Conservation (phyloP, 2,888 invertebrate species). For the Mythimna loreyi region DNA sequence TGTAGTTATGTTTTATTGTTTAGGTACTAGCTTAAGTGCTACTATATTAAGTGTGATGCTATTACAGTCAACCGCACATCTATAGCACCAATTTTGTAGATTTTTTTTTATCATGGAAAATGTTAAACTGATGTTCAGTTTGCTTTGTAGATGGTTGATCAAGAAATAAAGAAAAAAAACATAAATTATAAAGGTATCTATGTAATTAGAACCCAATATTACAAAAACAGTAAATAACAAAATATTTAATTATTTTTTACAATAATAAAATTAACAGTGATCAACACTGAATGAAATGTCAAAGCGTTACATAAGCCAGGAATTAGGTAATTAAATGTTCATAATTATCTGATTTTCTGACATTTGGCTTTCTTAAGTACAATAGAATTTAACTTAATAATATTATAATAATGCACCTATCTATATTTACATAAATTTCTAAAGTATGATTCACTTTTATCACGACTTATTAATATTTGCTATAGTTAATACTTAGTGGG, state of each 20-base stretch:
- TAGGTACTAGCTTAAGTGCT: no score
- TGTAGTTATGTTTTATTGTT: no score
- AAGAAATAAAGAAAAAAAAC: no score
- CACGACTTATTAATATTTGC: conserved; percentile 34
- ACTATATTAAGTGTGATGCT: no score
- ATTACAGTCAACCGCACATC: background rate
- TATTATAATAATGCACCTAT: conserved; percentile 43
- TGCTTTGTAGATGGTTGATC: background rate
- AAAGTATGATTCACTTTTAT: conserved; percentile 40
- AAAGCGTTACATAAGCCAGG: background rate
- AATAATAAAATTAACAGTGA: conserved; percentile 24
- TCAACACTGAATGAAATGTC: conserved; percentile 18
- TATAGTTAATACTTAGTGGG: conserved; percentile 54
- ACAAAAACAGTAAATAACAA: conserved; percentile 22
- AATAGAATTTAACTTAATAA: conserved; percentile 37
- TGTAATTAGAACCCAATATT: background rate
- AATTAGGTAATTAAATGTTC: conserved; percentile 9
- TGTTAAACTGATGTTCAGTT: background rate
- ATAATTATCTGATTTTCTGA: conserved; percentile 10
- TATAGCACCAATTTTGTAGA: background rate
- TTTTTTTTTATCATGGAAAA: background rate
- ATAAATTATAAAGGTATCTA: no score
- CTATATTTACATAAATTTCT: conserved; percentile 61
- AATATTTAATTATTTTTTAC: conserved; percentile 25
- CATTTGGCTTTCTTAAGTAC: conserved; percentile 44